These are phyloP conservation scores for Eulemur rubriventer DNA, from an alignment of 2,797 vertebrate species.

Conservation along the genomic window DNA sequence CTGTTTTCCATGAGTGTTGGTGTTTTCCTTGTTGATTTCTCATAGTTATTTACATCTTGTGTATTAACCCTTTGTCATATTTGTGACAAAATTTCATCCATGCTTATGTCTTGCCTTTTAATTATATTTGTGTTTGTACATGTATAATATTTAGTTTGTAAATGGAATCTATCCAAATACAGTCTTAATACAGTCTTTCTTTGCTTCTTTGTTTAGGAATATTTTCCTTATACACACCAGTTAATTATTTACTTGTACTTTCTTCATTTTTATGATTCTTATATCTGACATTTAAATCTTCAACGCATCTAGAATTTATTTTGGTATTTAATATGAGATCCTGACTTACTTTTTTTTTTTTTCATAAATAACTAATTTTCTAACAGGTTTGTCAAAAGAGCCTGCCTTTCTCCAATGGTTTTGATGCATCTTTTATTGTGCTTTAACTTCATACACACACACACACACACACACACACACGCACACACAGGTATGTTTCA, in stretches of 20 bases:
- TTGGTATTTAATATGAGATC: not conserved
- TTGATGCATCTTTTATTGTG: not conserved
- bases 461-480: not conserved
- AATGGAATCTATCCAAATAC: not conserved
- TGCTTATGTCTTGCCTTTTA: not conserved
- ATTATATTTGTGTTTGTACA: not conserved
- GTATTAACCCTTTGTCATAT: not conserved
- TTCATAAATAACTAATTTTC: not conserved
- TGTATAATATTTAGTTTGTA: not conserved
- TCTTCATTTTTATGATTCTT: slow-evolving; percentile 12
- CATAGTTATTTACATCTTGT: not conserved
- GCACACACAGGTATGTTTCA: not conserved
- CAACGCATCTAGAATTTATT: not conserved
- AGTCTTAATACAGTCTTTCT: not conserved
- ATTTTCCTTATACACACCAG: not conserved
- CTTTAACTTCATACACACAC: not conserved
- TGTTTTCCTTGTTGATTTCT: not conserved
- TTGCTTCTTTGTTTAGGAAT: not conserved
- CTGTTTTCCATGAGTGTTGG: not conserved
- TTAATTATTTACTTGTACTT: not conserved
- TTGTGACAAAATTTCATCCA: not conserved
- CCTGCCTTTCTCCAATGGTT: not conserved
- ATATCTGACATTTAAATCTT: not conserved
- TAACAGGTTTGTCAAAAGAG: not conserved
- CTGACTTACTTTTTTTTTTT: not conserved